Evolutionary conservation across 2,888 invertebrate genomes (phyloP).

Genomic region (Thyatira batis): DNA sequence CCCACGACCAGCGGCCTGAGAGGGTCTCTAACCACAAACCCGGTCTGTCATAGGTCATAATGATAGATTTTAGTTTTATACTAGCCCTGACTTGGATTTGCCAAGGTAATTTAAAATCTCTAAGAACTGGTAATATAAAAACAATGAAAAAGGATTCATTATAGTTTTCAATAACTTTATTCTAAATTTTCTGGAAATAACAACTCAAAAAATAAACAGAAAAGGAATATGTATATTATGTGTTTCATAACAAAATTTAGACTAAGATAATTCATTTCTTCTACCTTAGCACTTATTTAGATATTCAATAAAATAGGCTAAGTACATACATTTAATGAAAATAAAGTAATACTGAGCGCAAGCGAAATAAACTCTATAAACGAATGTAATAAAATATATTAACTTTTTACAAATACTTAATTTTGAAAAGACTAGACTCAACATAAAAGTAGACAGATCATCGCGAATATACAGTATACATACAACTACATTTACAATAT

Average conservation of each 20-base stretch:
- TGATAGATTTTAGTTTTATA: too few relatives aligned
- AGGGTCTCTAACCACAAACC: too few relatives aligned
- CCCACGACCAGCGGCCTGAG: too few relatives aligned
- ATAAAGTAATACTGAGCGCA: neutral
- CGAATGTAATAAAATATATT: neutral
- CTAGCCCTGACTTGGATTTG: too few relatives aligned
- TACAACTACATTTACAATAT: neutral
- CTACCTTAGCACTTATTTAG: neutral
- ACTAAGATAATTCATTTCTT: neutral
- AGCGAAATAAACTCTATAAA: neutral
- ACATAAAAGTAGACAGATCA: neutral
- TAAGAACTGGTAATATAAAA: neutral
- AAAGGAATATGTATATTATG: neutral
- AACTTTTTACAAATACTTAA: conserved; percentile 1
- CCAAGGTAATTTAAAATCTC: too few relatives aligned
- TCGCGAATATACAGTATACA: neutral
- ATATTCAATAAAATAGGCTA: neutral
- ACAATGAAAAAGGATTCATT: neutral
- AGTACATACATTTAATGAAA: neutral
- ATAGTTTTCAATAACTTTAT: neutral
- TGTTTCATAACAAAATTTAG: neutral
- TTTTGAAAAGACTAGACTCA: neutral
- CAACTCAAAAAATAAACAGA: conserved; percentile 13
- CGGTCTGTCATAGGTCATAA: too few relatives aligned
- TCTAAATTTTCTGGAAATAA: conserved; percentile 10